Conservation (phyloP, 2,888 invertebrate species). For the Branchipolynoe longqiensis region DNA sequence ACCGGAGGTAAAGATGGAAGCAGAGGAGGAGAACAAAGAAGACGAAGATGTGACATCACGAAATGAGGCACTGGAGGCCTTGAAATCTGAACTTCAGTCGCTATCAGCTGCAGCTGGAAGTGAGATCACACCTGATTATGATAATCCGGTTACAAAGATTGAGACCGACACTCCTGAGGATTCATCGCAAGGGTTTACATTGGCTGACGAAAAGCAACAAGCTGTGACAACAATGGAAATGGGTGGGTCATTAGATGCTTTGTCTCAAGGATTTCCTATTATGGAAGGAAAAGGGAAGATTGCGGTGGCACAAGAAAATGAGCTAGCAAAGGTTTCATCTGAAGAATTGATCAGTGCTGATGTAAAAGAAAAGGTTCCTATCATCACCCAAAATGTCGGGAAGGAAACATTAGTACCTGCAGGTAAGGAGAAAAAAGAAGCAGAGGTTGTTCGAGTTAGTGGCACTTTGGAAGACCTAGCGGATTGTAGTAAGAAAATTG, state of each 20-base stretch:
- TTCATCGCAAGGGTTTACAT: neutral
- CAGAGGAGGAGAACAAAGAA: constrained; percentile 47
- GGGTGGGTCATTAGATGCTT: too few relatives aligned
- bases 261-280: too few relatives aligned
- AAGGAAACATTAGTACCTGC: too few relatives aligned
- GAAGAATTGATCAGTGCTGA: neutral
- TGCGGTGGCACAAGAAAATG: too few relatives aligned
- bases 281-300: too few relatives aligned
- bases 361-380: neutral
- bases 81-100: constrained; percentile 8
- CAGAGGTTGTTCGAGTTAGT: neutral
- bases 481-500: neutral
- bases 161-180: neutral
- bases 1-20: neutral
- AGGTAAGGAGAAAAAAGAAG: neutral
- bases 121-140: neutral
- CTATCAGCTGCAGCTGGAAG: constrained; percentile 39
- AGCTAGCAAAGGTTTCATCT: neutral
- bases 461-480: neutral
- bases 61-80: constrained; percentile 31
- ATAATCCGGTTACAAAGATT: neutral
- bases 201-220: too few relatives aligned
- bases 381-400: neutral
- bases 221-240: neutral
- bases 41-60: constrained; percentile 27